Conservation (phyloP, 2,797 vertebrate species). For the Lepidocolaptes lacrymiger region DNA sequence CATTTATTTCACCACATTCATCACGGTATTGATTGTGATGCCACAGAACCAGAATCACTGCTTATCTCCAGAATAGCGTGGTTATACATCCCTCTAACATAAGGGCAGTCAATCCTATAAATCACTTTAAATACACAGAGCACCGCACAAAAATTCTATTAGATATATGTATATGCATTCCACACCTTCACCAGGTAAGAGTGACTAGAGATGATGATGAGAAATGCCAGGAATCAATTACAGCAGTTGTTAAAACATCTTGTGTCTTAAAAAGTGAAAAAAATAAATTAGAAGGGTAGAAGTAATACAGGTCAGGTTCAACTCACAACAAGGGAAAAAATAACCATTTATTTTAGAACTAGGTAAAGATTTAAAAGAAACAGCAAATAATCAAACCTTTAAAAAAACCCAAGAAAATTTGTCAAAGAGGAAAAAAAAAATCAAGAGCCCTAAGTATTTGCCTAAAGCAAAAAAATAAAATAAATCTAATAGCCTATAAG, state of each 20-base stretch:
- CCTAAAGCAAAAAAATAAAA: not conserved
- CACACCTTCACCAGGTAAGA: not conserved
- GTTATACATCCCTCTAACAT: accelerated
- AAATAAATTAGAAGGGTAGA: not conserved
- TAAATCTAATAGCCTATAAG: not conserved
- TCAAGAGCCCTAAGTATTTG: not conserved
- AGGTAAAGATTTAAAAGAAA: not conserved
- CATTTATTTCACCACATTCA: slow-evolving; percentile 42
- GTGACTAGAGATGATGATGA: accelerated
- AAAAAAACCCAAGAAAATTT: not conserved
- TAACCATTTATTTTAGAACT: not conserved
- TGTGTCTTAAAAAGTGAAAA: not conserved
- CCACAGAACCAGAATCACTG: not conserved
- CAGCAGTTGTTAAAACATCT: not conserved
- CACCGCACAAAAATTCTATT: not conserved
- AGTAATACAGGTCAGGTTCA: not conserved
- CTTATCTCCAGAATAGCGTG: accelerated
- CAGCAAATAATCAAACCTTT: not conserved
- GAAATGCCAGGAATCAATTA: not conserved
- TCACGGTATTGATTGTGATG: not conserved
- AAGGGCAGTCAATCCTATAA: not conserved
- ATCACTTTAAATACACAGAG: not conserved
- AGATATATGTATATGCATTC: too few species aligned
- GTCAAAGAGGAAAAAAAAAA: not conserved
- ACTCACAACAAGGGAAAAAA: not conserved